phyloP scores from a whole-genome alignment of 2,797 vertebrate genomes.

The Propithecus perrieri region DNA sequence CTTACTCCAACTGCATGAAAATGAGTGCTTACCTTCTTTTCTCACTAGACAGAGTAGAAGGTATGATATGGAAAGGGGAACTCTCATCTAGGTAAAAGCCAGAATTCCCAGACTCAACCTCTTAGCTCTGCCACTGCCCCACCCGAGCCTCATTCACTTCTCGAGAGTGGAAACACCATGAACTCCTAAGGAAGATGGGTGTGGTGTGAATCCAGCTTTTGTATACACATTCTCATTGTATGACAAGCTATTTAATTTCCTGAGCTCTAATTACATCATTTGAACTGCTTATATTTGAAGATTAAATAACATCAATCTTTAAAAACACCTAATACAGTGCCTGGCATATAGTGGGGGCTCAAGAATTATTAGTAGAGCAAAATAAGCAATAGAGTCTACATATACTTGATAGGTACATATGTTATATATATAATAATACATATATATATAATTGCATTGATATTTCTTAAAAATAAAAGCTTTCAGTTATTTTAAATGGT shows the following conservation, averaged over 20 bases:
- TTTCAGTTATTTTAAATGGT: neutral
- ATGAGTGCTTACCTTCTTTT: slow-evolving; percentile 31
- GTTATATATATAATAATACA: neutral
- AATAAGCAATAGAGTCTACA: neutral
- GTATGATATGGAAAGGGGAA: neutral
- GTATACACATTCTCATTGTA: neutral
- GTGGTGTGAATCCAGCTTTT: neutral
- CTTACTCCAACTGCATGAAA: slow-evolving; percentile 26
- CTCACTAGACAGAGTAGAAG: neutral
- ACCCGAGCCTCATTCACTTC: neutral
- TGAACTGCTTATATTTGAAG: neutral
- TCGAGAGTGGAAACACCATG: neutral
- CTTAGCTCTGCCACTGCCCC: neutral
- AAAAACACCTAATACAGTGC: neutral
- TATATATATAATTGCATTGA: neutral
- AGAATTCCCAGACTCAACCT: neutral
- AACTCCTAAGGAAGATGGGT: neutral
- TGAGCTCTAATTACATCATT: neutral
- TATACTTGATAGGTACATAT: neutral
- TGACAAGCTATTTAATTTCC: neutral
- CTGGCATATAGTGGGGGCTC: neutral
- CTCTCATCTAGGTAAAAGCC: neutral
- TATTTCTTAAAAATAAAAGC: neutral
- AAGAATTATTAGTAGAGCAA: neutral
- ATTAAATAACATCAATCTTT: neutral